phyloP scores from a whole-genome alignment of 2,888 invertebrate genomes.

The Caenorhabditis uteleia region DNA sequence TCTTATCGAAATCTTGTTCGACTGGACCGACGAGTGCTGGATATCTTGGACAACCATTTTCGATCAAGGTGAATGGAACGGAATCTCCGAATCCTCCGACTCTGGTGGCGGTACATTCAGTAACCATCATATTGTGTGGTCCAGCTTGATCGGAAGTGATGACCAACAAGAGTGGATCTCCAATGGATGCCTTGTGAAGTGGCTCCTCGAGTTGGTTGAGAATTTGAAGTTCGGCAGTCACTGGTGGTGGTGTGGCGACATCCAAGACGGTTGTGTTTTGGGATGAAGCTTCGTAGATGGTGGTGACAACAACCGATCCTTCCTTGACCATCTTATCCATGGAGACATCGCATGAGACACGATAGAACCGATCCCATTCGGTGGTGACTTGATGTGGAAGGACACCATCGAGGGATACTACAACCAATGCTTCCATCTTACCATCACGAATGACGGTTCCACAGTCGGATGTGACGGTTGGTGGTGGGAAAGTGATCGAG shows the following conservation, averaged over 20 bases:
- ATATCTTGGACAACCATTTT: conserved; percentile 67
- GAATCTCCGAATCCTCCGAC: conserved; percentile 68
- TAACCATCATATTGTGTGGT: conserved; percentile 70
- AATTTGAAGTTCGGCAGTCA: conserved; percentile 67
- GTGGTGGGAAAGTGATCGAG: conserved; percentile 70
- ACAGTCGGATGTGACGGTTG: conserved; percentile 68
- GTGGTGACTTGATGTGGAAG: conserved; percentile 70
- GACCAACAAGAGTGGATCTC: conserved; percentile 66
- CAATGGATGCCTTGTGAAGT: conserved; percentile 67
- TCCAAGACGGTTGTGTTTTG: conserved; percentile 66
- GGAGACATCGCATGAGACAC: conserved; percentile 69
- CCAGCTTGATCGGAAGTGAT: conserved; percentile 69
- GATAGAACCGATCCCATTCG: conserved; percentile 70
- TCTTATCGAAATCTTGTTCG: conserved; percentile 69
- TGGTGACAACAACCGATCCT: conserved; percentile 69
- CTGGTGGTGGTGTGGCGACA: conserved; percentile 69
- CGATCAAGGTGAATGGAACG: conserved; percentile 69
- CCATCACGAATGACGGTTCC: conserved; percentile 69
- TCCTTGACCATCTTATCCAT: conserved; percentile 69
- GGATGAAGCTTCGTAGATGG: conserved; percentile 67
- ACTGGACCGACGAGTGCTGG: conserved; percentile 70
- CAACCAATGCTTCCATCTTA: conserved; percentile 69
- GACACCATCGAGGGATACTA: conserved; percentile 69
- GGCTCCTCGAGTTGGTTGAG: conserved; percentile 65
- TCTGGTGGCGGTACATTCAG: conserved; percentile 69